phyloP scores from a whole-genome alignment of 2,797 vertebrate species.

The Eutrigla gurnardus region DNA sequence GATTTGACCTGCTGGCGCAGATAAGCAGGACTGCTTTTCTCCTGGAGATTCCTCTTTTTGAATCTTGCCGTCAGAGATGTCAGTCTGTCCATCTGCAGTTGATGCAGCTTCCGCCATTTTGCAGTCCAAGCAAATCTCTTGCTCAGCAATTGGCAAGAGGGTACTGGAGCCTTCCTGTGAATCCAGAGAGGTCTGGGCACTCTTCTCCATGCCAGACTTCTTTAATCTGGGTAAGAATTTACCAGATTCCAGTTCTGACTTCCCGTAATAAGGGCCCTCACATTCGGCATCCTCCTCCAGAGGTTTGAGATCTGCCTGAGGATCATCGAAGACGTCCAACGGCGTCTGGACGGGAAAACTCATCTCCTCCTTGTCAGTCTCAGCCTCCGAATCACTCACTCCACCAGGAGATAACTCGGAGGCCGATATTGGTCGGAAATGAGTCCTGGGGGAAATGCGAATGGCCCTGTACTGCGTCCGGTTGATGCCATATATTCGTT shows the following conservation, averaged over 20 bases:
- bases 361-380: constrained; percentile 96
- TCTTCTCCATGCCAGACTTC: constrained; percentile 99
- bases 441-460: constrained; percentile 98
- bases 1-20: constrained; percentile 86
- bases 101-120: constrained; percentile 83
- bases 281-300: constrained; percentile 99
- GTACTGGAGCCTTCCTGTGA: constrained; percentile 93
- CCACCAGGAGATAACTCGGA: constrained; percentile 96
- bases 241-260: constrained; percentile 98
- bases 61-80: constrained; percentile 85
- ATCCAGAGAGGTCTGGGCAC: constrained; percentile 99
- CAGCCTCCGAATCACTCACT: constrained; percentile 96
- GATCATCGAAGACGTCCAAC: constrained; percentile 92
- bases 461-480: constrained; percentile 98
- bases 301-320: constrained; percentile 97
- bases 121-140: constrained; percentile 91
- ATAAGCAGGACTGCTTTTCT: constrained; percentile 86
- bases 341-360: constrained; percentile 87
- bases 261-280: constrained; percentile 97
- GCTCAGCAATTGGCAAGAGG: constrained; percentile 87
- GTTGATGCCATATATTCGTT: constrained; percentile 93
- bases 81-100: constrained; percentile 77
- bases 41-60: constrained; percentile 86
- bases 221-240: constrained; percentile 97
- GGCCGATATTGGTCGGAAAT: constrained; percentile 98